Base-by-base conservation (phyloP, 1,140 invertebrate species). In the Panulirus ornatus region DNA sequence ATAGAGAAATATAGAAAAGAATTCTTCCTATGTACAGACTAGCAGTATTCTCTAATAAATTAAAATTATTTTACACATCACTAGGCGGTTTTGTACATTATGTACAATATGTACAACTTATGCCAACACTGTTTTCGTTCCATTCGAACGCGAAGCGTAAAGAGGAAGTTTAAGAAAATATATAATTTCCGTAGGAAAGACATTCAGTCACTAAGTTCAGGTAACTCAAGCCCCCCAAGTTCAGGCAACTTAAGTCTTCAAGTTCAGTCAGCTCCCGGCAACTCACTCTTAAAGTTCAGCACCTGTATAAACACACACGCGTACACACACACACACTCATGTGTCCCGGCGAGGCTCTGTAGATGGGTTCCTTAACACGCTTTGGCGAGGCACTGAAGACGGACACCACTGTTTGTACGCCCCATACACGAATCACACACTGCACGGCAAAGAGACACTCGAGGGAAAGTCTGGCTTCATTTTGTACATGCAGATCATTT, bases 11-110 rank as follows among this genome's bases (percentile, higher is more conserved):
- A 78, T 51, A 87, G 63, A 87, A 86, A 79, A n/a, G 47, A 40
- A 63, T 14, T 79, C 76, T 16, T 54, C 42, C 85, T 87, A 78
- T 87, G 44, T 87, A 87, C 85, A 87, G 54, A 63, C 85, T 87
- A 87, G 51, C 40, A 66, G 38, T 87, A 51, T 47, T 84, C 30
- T 63, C 85, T 87, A 87, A 87, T 87, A 87, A 87, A 87, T 87
- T 79, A 87, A 38, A 38, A 54, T 27, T 58, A 86, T 78, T 40
- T 87, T 87, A 87, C 51, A 71, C 38, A 63, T 76, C 16, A 63
- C 40, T 58, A 9, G 44, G 27, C 14, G n/a, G 44, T 54, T 79
- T 79, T 79, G 85, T 76, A 78, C 54, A 87, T 36, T 87, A 87
- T 87, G 19, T 87, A 87, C 85, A 78, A 42, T 79, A 66, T 78